These are phyloP conservation scores for Catharus fuscescens DNA, from an alignment of 2,113 vertebrate genomes.

Conservation along the genomic window DNA sequence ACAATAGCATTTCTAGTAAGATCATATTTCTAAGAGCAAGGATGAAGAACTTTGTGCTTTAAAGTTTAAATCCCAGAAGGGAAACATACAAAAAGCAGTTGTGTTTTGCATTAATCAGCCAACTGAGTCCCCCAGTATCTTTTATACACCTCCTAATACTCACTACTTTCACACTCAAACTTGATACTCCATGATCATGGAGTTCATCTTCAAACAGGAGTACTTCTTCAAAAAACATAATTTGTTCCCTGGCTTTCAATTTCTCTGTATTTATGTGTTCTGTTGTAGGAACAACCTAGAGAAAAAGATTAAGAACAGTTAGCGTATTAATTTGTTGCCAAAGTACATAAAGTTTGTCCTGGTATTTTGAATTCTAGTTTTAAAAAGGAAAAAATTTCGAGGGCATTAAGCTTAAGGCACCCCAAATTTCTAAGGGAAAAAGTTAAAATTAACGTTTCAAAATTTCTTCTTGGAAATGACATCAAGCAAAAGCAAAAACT, in stretches of 20 bases:
- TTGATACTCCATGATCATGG: constrained; percentile 96
- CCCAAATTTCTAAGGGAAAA: not conserved
- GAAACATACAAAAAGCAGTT: not conserved
- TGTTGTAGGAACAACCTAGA: constrained; percentile 85
- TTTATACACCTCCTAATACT: constrained; percentile 59
- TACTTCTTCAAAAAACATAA: constrained; percentile 97
- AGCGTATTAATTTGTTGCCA: not conserved
- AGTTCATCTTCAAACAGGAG: constrained; percentile 96
- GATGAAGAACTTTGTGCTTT: not conserved
- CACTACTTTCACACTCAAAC: constrained; percentile 94
- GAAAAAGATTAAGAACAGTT: not conserved
- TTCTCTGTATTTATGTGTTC: constrained; percentile 95
- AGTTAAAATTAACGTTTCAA: not conserved
- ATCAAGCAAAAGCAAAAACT: not conserved
- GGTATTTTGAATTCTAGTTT: not conserved
- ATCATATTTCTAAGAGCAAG: not conserved
- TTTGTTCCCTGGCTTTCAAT: constrained; percentile 93
- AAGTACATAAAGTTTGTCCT: not conserved
- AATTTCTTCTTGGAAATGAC: not conserved
- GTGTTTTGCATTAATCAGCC: not conserved
- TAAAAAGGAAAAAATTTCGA: not conserved
- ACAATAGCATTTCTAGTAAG: not conserved
- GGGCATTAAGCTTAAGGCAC: not conserved
- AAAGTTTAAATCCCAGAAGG: not conserved
- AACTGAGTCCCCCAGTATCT: not conserved